These are phyloP conservation scores for Acanthis flammea DNA, from an alignment of 2,797 vertebrate species.

Conservation along the genomic window DNA sequence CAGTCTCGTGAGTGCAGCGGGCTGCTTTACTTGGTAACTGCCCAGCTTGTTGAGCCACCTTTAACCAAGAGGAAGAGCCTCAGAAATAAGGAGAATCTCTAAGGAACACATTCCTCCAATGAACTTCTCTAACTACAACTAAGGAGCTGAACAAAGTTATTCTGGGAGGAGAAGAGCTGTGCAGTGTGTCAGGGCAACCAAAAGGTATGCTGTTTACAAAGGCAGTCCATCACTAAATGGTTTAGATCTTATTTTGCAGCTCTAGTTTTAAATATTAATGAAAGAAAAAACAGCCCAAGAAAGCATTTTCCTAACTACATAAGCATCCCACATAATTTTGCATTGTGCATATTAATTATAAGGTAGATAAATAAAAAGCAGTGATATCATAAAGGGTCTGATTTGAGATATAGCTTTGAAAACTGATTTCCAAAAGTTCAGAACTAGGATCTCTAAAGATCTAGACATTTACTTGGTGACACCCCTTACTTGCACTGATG, in stretches of 20 bases:
- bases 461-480: constrained; percentile 14
- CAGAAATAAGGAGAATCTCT: constrained; percentile 71
- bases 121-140: constrained; percentile 64
- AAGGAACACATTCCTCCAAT: constrained; percentile 67
- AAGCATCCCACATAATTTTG: constrained; percentile 62
- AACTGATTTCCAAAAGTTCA: neutral
- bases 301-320: constrained; percentile 70
- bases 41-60: constrained; percentile 75
- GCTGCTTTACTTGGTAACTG: constrained; percentile 77
- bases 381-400: constrained; percentile 63
- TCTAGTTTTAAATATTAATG: constrained; percentile 64
- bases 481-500: constrained; percentile 31
- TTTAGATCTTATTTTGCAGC: constrained; percentile 81
- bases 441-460: neutral
- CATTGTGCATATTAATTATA: constrained; percentile 35
- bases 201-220: constrained; percentile 48
- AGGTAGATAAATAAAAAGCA: constrained; percentile 67
- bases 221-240: constrained; percentile 65
- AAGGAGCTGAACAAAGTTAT: constrained; percentile 54
- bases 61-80: constrained; percentile 77
- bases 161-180: constrained; percentile 62
- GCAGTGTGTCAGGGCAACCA: constrained; percentile 39
- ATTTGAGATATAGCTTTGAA: constrained; percentile 35
- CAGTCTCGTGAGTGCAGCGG: constrained; percentile 75
- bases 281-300: constrained; percentile 63